These are phyloP conservation scores for Loripinus fragilis DNA, from an alignment of 2,888 invertebrate genomes.

Conservation along the genomic window DNA sequence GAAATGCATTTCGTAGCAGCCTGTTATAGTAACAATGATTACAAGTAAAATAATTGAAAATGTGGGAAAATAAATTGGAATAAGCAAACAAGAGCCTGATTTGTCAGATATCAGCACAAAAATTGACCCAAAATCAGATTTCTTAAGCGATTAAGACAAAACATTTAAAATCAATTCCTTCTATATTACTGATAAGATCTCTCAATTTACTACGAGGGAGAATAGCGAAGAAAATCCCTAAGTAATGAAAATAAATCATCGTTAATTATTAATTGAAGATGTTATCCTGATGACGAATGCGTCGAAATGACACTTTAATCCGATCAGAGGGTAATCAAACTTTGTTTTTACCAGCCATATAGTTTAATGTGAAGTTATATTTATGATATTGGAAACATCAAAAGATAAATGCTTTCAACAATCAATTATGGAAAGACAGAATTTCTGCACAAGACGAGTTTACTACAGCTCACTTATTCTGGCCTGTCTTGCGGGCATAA, in stretches of 20 bases:
- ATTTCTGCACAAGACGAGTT: too few relatives aligned
- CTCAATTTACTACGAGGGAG: constrained; percentile 49
- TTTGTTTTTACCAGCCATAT: constrained; percentile 1
- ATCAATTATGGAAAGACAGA: too few relatives aligned
- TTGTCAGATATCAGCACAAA: neutral
- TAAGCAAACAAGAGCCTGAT: neutral
- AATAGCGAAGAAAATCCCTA: constrained; percentile 37
- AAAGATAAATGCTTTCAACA: too few relatives aligned
- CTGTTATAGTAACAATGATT: too few relatives aligned
- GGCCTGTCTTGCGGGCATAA: too few relatives aligned
- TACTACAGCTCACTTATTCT: too few relatives aligned
- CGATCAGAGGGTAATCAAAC: neutral
- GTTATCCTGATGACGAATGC: constrained; percentile 51
- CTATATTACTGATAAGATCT: constrained; percentile 52
- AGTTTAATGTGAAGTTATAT: neutral
- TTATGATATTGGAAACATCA: too few relatives aligned
- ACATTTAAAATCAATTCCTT: constrained; percentile 67
- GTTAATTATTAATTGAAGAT: constrained; percentile 55
- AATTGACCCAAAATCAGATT: constrained; percentile 49
- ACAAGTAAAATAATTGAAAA: too few relatives aligned
- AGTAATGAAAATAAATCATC: constrained; percentile 14
- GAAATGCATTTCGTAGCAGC: too few relatives aligned
- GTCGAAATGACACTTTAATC: constrained; percentile 38
- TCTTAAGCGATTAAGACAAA: constrained; percentile 48
- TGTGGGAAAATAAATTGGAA: neutral